Evolutionary conservation across 2,113 vertebrate genomes (phyloP).

Genomic region (Ramphastos sulfuratus): DNA sequence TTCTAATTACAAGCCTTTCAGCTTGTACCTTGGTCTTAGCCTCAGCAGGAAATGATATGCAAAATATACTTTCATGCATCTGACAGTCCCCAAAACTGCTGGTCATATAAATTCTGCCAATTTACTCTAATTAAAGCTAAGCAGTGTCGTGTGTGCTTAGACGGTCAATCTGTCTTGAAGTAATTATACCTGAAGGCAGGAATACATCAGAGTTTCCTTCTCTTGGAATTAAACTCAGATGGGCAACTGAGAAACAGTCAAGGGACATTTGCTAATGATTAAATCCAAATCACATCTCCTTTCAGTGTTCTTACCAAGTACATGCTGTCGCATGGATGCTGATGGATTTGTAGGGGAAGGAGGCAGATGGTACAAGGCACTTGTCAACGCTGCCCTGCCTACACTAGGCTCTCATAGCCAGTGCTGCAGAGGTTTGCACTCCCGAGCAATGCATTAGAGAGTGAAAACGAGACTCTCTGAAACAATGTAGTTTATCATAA

Average conservation of each 20-base stretch:
- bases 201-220: constrained; percentile 77
- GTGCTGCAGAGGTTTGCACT: neutral
- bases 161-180: constrained; percentile 81
- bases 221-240: constrained; percentile 83
- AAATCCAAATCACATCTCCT: constrained; percentile 67
- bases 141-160: constrained; percentile 79
- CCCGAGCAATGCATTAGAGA: neutral
- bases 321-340: constrained; percentile 35
- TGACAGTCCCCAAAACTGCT: constrained; percentile 68
- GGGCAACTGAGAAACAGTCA: constrained; percentile 66
- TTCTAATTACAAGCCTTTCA: constrained; percentile 61
- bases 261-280: constrained; percentile 80
- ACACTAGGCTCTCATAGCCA: neutral
- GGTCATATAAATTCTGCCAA: constrained; percentile 74
- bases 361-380: constrained; percentile 47
- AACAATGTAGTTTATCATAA: neutral
- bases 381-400: neutral
- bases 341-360: constrained; percentile 44
- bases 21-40: constrained; percentile 33
- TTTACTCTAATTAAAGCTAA: constrained; percentile 78
- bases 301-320: neutral
- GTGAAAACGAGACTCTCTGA: too few species aligned
- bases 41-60: constrained; percentile 59
- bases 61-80: constrained; percentile 66
- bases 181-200: constrained; percentile 84